A percentile compares a stretch with the other conserved stretches of the same genome.
Evolutionary conservation across 2,888 invertebrate species (phyloP).

Genomic region (Tanytarsus gracilentus): DNA sequence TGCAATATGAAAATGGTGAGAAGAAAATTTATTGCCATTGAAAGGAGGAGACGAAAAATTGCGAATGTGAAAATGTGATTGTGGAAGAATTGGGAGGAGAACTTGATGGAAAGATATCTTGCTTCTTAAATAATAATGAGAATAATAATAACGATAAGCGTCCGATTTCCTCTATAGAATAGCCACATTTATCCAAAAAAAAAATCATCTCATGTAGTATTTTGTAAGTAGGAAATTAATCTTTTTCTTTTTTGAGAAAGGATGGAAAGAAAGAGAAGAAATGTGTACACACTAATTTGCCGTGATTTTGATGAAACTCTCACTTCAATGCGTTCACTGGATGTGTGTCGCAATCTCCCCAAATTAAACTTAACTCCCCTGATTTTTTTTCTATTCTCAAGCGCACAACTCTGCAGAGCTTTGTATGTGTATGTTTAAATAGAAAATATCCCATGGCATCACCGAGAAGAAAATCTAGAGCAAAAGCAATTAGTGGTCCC

Average conservation of each 20-base stretch:
- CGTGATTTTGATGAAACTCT: slow-evolving; percentile 18
- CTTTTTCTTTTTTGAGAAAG: not conserved
- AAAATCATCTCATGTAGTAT: not conserved
- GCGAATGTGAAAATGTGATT: slow-evolving; percentile 5
- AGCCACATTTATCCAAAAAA: slow-evolving; percentile 4
- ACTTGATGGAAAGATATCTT: not conserved
- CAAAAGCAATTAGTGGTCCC: too few species aligned
- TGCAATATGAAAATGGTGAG: slow-evolving; percentile 12
- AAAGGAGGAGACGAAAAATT: not conserved
- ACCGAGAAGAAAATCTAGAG: too few species aligned
- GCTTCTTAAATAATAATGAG: not conserved
- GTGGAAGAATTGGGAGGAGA: not conserved
- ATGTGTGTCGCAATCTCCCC: not conserved
- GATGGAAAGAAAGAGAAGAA: not conserved
- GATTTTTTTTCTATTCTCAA: too few species aligned
- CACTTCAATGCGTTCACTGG: slow-evolving; percentile 2
- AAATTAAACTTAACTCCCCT: not conserved
- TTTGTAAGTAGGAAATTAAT: not conserved
- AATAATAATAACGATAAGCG: slow-evolving; percentile 10
- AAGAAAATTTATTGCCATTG: not conserved
- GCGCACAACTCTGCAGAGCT: too few species aligned
- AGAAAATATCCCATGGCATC: too few species aligned
- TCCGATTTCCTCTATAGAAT: too few species aligned
- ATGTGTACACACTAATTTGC: not conserved
- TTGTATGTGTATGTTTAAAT: too few species aligned